A percentile compares a stretch with the other conserved stretches of the same genome.
These are phyloP conservation scores for Eufriesea mexicana DNA, from an alignment of 1,140 invertebrate species.

Conservation along the genomic window DNA sequence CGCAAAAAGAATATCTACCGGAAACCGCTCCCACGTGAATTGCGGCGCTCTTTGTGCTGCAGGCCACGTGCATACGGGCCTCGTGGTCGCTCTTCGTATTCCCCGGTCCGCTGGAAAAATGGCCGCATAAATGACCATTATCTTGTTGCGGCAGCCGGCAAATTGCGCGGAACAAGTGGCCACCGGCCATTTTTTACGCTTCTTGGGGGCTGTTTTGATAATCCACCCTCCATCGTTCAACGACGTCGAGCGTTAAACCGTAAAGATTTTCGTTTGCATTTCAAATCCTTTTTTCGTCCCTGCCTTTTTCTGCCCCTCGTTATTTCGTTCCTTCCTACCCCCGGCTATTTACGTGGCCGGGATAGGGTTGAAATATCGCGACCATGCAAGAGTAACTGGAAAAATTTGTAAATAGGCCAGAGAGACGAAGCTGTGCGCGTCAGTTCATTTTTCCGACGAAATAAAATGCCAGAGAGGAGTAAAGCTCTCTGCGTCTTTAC, in stretches of 20 bases:
- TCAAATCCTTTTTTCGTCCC: background rate
- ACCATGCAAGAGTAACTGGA: background rate
- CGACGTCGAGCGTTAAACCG: background rate
- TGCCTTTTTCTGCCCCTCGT: too few relatives aligned
- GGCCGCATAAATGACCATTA: conserved; percentile 47
- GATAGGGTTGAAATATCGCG: background rate
- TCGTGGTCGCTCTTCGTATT: conserved; percentile 18
- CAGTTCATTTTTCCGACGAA: background rate
- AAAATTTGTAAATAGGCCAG: background rate
- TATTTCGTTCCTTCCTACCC: background rate
- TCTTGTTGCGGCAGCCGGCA: conserved; percentile 40
- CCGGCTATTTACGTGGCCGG: background rate
- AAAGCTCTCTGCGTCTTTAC: too few relatives aligned
- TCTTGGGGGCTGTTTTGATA: conserved; percentile 5
- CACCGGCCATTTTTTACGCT: background rate
- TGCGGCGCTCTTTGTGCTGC: conserved; percentile 27
- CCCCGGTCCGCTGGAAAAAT: background rate
- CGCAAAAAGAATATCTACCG: conserved; percentile 31
- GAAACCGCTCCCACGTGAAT: conserved; percentile 31
- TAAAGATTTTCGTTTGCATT: conserved; percentile 2
- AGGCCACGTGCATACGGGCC: background rate
- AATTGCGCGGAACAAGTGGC: conserved; percentile 38
- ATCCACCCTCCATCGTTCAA: too few relatives aligned
- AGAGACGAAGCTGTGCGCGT: background rate
- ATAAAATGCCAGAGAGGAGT: too few relatives aligned